These are phyloP conservation scores for Belonocnema kinseyi DNA, from an alignment of 1,140 invertebrate species.

Conservation along the genomic window DNA sequence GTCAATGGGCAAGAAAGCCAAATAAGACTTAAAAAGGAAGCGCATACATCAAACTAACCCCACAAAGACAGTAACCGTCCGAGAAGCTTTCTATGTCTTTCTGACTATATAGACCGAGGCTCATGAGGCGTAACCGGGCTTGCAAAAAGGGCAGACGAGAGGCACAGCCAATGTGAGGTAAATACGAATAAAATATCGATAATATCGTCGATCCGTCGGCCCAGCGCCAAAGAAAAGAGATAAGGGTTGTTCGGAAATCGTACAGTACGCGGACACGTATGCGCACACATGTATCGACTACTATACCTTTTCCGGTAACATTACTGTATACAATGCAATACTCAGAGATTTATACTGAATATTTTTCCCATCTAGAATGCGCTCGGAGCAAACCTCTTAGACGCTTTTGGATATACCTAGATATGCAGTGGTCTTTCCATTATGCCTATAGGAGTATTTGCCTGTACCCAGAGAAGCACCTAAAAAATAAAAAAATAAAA, in stretches of 20 bases:
- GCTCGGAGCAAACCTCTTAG: conserved; percentile 13
- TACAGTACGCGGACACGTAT: conserved; percentile 10
- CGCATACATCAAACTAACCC: conserved; percentile 54
- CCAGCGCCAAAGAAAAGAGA: conserved; percentile 38
- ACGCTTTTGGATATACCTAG: conserved; percentile 21
- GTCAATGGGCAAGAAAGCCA: conserved; percentile 2
- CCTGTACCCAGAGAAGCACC: conserved; percentile 28
- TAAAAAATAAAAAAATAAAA: background rate
- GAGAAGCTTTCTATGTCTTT: conserved; percentile 34
- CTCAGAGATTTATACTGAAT: conserved; percentile 53
- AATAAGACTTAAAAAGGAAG: conserved; percentile 38
- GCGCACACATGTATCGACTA: background rate
- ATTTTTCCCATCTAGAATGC: conserved; percentile 45
- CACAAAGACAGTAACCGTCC: conserved; percentile 42
- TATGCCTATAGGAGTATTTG: conserved; percentile 34
- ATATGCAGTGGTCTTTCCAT: conserved; percentile 24
- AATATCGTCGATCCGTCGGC: conserved; percentile 48
- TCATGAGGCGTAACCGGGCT: conserved; percentile 35
- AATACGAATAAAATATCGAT: conserved; percentile 67
- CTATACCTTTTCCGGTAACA: conserved; percentile 7
- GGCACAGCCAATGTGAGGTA: conserved; percentile 51
- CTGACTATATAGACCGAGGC: conserved; percentile 32
- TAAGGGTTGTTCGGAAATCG: conserved; percentile 35
- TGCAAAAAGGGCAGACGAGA: conserved; percentile 27
- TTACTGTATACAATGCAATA: conserved; percentile 42